Conservation (phyloP, 1,140 invertebrate genomes). For the Euwallacea fornicatus region DNA sequence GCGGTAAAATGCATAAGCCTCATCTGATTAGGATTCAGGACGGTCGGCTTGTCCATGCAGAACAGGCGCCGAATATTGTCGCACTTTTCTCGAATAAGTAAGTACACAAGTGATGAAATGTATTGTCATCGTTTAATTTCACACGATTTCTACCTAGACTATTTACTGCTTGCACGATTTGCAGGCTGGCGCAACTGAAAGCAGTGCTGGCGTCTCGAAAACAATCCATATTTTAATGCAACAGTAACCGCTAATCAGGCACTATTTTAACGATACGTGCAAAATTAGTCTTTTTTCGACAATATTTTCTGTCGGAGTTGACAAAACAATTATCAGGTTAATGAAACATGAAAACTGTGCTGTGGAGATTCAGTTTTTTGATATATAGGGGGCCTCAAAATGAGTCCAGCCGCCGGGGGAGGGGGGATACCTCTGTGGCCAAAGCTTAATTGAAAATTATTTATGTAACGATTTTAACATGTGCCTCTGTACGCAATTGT, state of each 20-base stretch:
- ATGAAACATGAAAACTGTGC: too few species aligned
- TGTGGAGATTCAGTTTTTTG: too few species aligned
- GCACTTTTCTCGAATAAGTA: not conserved
- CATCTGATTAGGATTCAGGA: not conserved
- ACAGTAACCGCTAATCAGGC: not conserved
- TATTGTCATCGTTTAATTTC: constrained; percentile 1
- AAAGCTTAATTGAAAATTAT: too few species aligned
- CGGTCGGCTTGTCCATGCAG: not conserved
- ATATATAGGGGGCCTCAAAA: too few species aligned
- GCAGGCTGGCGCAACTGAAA: not conserved
- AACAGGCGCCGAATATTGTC: not conserved
- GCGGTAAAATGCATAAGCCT: not conserved
- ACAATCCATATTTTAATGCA: not conserved
- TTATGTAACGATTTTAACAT: too few species aligned
- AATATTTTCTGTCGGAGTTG: not conserved
- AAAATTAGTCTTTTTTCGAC: not conserved
- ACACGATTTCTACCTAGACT: not conserved
- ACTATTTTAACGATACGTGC: not conserved
- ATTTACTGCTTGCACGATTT: not conserved
- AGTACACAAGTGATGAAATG: not conserved
- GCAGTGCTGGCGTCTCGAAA: not conserved
- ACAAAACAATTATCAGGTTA: not conserved
- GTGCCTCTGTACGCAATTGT: too few species aligned
- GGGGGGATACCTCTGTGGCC: too few species aligned
- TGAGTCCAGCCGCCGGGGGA: too few species aligned